Base-by-base conservation (phyloP, 2,888 invertebrate genomes). In the Hypselothyrea guttata region DNA sequence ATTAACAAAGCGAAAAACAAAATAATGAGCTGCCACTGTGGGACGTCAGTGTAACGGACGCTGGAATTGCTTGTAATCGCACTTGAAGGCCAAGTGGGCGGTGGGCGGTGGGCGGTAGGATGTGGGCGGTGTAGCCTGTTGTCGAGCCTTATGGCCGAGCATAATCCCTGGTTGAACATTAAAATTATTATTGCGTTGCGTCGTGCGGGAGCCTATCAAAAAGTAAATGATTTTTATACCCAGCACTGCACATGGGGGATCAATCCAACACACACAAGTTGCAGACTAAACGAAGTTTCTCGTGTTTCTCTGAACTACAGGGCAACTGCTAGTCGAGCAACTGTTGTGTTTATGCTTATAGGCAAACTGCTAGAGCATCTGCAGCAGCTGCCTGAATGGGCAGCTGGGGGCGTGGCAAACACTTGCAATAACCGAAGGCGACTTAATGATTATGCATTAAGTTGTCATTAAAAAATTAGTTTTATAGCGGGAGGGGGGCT, bases 401-500 rank as follows among this genome's bases (percentile, higher is more conserved):
- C 22, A 5, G 2, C 5, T 22, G 5, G 5, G 22, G 22, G 22
- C 22, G 22, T 22, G 22, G 22, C 22, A 16, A 13, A 0, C 30
- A 42, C 44, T 46, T 44, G 33, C 46, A 33, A 31, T 47, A 41
- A 51, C 27, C 41, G 28, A 40, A 41, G 62, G 62, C 66, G 64
- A 45, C 54, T 41, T 77, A 84, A 84, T 84, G 78, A 66, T 73
- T 81, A 68, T 68, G 75, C 75, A 78, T 82, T 82, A 78, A 74
- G 71, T 57, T 77, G 78, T 62, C 83, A 74, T 84, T 78, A 84
- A 77, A 77, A 78, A 78, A 77, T 78, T 71, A 53, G 62, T 65
- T 75, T 63, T 65, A 79, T 76, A 4, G 5, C 22, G 2, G 5
- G 5, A 22, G 22, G 5, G 22, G 2, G 22, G 73, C 57, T 73